These are phyloP conservation scores for Drosophila lacteicornis DNA, from an alignment of 1,140 invertebrate species.

Conservation along the genomic window DNA sequence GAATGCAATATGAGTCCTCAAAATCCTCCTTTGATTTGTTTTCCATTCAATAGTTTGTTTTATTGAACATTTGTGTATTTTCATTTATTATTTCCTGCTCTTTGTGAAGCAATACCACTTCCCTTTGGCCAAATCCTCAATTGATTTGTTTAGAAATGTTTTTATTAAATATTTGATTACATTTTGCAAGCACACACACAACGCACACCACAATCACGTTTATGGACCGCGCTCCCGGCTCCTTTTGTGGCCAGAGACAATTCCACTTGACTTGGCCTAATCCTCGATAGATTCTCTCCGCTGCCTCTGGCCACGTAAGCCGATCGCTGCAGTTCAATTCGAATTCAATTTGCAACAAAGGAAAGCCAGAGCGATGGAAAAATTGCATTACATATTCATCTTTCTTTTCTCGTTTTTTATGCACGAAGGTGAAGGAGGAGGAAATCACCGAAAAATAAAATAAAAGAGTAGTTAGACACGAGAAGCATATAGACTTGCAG, in stretches of 20 bases:
- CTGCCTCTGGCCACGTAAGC: slow-evolving; percentile 62
- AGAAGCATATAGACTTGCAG: slow-evolving; percentile 23
- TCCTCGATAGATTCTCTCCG: slow-evolving; percentile 54
- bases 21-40: neutral
- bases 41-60: no score
- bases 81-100: neutral
- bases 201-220: neutral
- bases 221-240: neutral
- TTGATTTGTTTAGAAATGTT: slow-evolving; percentile 11
- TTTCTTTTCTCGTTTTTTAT: neutral
- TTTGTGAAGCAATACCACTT: neutral
- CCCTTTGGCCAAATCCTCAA: neutral
- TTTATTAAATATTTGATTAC: slow-evolving; percentile 14
- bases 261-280: slow-evolving; percentile 59
- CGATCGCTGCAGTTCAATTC: slow-evolving; percentile 53
- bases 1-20: neutral
- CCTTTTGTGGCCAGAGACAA: slow-evolving; percentile 17
- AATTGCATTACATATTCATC: slow-evolving; percentile 69
- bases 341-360: slow-evolving; percentile 79
- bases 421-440: slow-evolving; percentile 26
- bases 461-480: slow-evolving; percentile 19
- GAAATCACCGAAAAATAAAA: slow-evolving; percentile 34
- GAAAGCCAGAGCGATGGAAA: slow-evolving; percentile 31
- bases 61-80: neutral
- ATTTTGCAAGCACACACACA: neutral